phyloP scores from a whole-genome alignment of 2,113 vertebrate genomes.

The Xiphorhynchus elegans region DNA sequence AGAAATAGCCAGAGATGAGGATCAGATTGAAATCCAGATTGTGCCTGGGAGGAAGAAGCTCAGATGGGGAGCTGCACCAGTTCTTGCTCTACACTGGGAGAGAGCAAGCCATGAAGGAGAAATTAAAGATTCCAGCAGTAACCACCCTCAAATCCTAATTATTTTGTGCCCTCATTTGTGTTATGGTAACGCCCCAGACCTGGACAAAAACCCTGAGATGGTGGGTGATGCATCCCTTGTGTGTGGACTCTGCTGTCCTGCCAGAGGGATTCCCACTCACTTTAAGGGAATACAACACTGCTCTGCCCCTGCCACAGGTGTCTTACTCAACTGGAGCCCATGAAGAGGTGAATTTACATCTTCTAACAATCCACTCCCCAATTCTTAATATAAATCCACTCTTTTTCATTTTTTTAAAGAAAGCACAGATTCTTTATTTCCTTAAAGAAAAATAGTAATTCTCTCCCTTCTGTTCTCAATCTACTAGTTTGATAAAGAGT shows the following conservation, averaged over 20 bases:
- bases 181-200: not conserved
- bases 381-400: not conserved
- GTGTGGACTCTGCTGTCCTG: no score
- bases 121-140: not conserved
- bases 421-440: not conserved
- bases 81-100: fast-evolving
- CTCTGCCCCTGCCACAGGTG: fast-evolving
- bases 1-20: not conserved
- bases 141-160: fast-evolving
- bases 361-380: no score
- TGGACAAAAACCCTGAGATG: fast-evolving
- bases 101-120: fast-evolving
- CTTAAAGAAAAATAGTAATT: not conserved
- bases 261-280: not conserved
- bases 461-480: not conserved
- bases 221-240: fast-evolving
- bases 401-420: fast-evolving
- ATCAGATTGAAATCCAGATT: not conserved
- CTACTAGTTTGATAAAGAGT: not conserved
- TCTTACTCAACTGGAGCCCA: fast-evolving
- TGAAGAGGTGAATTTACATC: not conserved
- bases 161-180: not conserved
- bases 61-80: not conserved
- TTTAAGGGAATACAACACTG: not conserved
- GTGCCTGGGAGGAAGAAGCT: not conserved